Evolutionary conservation across 2,888 invertebrate genomes (phyloP), one percentile per base, ranked within the genome.

Genomic region (Orchesella flavescens): DNA sequence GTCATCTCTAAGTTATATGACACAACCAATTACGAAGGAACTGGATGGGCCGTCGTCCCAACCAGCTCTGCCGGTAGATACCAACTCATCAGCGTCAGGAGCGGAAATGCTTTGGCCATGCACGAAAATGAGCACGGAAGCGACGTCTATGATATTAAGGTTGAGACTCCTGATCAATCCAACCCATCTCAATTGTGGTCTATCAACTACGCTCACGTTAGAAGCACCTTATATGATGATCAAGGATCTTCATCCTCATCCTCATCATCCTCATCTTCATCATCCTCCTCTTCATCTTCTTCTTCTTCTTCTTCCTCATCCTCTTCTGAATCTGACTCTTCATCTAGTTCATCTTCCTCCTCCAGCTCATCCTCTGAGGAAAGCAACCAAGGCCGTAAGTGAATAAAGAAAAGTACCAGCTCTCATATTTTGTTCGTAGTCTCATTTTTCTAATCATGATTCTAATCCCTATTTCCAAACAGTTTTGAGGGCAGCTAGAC

Each of bases 141-240:
- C 72, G 49, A 49, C 19, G n/a, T 44, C 17, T 79, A 24, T 57
- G 61, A 80, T 12, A 72, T 72, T 13, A 66, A 66, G n/a, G 44
- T 73, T 13, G 23, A 73, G 55, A 17, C 53, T 15, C 80, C 80
- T 55, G 57, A 80, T 57, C 80, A 80, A 66, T 66, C 66, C 57
- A 53, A 80, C 46, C n/a, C 73, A n/a, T 43, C 34, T 57, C 80
- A 80, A 66, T 34, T 80, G 13, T 80, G 80, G 80, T 7, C 43
- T 0, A 57, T 80, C 55, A 55, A 73, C 13, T 4, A 72, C 21
- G 65, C 65, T 24, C 44, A 17, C 9, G 43, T 19, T 34, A n/a
- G 12, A n/a, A n/a, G n/a, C 68, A n/a, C 23, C 46, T n/a, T n/a
- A n/a, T n/a, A n/a, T n/a, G 5, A 7, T 53, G 12, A n/a, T n/a